Evolutionary conservation across 2,888 invertebrate species (phyloP).

Genomic region (Eupithecia subumbrata): DNA sequence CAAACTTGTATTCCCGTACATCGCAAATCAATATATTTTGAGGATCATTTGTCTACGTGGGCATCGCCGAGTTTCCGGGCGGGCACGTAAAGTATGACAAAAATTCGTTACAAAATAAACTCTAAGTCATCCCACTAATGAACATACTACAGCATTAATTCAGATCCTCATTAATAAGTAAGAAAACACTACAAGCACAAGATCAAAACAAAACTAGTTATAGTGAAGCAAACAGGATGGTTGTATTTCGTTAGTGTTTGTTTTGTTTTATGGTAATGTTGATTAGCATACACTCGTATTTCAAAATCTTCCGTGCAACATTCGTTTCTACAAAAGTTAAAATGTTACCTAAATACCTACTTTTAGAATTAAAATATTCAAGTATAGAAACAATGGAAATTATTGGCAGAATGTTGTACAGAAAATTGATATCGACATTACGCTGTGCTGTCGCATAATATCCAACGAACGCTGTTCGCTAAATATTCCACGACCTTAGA

Average conservation of each 20-base stretch:
- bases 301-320: conserved; percentile 68
- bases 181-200: conserved; percentile 76
- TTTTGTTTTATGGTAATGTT: conserved; percentile 46
- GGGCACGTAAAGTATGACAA: conserved; percentile 70
- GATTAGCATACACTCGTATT: conserved; percentile 71
- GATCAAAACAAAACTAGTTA: conserved; percentile 58
- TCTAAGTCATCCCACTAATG: conserved; percentile 53
- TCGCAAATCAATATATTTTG: conserved; percentile 64
- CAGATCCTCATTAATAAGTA: conserved; percentile 71
- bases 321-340: conserved; percentile 35
- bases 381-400: conserved; percentile 24
- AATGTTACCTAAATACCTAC: no score
- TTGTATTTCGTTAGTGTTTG: conserved; percentile 41
- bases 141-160: conserved; percentile 34
- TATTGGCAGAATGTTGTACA: conserved; percentile 56
- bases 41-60: conserved; percentile 74
- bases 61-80: conserved; percentile 67
- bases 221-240: conserved; percentile 73
- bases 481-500: conserved; percentile 64
- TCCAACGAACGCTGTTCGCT: conserved; percentile 42
- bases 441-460: conserved; percentile 73
- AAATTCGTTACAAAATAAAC: conserved; percentile 61
- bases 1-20: conserved; percentile 72
- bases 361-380: neutral
- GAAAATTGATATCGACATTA: conserved; percentile 60